Evolutionary conservation across 2,797 vertebrate species (phyloP), one percentile per base, ranked within the genome.

Genomic region (Arctocebus calabarensis): DNA sequence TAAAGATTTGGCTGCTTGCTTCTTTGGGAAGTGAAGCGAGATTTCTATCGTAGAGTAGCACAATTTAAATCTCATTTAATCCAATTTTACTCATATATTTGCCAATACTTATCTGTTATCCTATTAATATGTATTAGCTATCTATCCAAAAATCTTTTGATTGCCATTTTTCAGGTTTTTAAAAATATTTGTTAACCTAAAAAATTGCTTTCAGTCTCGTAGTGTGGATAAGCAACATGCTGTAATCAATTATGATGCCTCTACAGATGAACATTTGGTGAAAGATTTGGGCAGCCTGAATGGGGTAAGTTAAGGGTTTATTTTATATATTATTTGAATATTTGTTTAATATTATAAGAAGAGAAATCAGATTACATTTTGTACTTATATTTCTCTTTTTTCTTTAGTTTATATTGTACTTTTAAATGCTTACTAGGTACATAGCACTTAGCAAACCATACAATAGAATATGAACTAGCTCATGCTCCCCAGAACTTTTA

Each of bases 221-320:
- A 99, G 99, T 29, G 99, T 99, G 97, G 99, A 99, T 97, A 99
- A 99, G 96, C 99, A 99, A 89, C 99, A 99, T 52, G 99, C 99
- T n/a, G 99, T 99, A 81, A 99, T 99, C 98, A 99, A 99, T 98
- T 99, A 99, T 19, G 99, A 99, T 96, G 94, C 98, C 27, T 98
- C 99, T 94, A 98, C 98, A 0, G 99, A 99, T 92, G 99, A 99
- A 91, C 99, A 99, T 98, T 98, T 99, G 97, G 99, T 99, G 90
- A 99, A 99, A 97, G 99, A 99, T 97, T 98, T 99, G 98, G 99
- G 99, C 97, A 99, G 99, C 97, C 98, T 99, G 91, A 99, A 99
- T 96, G 99, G 99, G 99, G 99, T 99, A 98, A 99, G 99, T 98
- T 90, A 96, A 81, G 25, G 55, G 17, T 96, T 61, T 88, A 23